A percentile compares a stretch with the other conserved stretches of the same genome.
phyloP scores from a whole-genome alignment of 2,888 invertebrate genomes.

The Dryomyza anilis region DNA sequence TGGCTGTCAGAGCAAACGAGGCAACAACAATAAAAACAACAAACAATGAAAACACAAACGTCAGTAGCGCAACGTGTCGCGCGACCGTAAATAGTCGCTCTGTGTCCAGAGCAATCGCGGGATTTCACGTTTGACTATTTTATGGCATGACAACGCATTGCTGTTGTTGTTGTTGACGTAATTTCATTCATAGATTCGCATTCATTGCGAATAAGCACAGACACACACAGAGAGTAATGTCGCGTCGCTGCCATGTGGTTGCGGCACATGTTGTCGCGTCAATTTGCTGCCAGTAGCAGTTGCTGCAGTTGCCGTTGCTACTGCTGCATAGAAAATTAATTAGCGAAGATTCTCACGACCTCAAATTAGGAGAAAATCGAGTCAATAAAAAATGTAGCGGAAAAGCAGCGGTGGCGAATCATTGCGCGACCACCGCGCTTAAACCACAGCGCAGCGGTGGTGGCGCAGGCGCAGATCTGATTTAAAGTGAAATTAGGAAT shows the following conservation, averaged over 20 bases:
- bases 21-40: no score
- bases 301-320: slow-evolving; percentile 33
- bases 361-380: slow-evolving; percentile 56
- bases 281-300: background rate
- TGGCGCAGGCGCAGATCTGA: slow-evolving; percentile 45
- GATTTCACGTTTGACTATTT: no score
- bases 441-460: slow-evolving; percentile 19
- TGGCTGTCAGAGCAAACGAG: no score
- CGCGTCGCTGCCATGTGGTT: background rate
- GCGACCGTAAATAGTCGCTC: no score
- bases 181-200: slow-evolving; percentile 6
- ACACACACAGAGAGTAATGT: background rate
- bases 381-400: slow-evolving; percentile 30
- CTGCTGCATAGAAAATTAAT: slow-evolving; percentile 45
- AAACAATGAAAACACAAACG: no score
- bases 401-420: slow-evolving; percentile 4
- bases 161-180: no score
- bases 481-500: slow-evolving; percentile 56
- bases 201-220: background rate
- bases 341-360: slow-evolving; percentile 58
- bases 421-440: slow-evolving; percentile 9
- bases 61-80: no score
- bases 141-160: no score
- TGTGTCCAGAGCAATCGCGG: no score
- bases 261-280: background rate